Conservation (phyloP, 1,140 invertebrate genomes). For the Orchesella cincta region DNA sequence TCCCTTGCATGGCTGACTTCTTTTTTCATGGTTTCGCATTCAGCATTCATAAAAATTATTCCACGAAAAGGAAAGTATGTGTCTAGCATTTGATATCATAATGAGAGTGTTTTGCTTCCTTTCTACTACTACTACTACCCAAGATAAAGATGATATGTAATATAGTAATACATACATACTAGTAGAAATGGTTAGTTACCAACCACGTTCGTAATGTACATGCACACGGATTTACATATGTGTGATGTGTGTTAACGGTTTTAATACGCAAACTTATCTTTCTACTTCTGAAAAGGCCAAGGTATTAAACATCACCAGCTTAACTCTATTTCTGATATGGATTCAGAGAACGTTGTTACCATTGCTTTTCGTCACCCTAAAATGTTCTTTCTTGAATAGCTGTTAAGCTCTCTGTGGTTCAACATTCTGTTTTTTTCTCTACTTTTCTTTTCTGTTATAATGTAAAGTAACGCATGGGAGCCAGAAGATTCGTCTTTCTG, state of each 20-base stretch:
- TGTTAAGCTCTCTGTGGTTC: constrained; percentile 4
- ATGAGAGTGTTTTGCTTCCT: constrained; percentile 16
- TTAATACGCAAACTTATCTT: neutral
- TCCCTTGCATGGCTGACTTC: neutral
- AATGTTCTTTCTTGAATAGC: constrained; percentile 3
- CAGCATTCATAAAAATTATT: neutral
- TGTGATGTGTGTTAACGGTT: neutral
- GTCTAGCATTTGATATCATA: constrained; percentile 12
- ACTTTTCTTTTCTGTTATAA: neutral
- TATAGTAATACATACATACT: too few species aligned
- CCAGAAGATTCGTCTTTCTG: constrained; percentile 14
- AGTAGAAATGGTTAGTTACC: too few species aligned
- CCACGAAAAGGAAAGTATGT: constrained; percentile 2
- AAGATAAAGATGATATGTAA: too few species aligned
- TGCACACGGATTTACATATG: too few species aligned
- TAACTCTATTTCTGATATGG: neutral
- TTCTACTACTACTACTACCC: too few species aligned
- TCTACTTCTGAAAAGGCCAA: constrained; percentile 14
- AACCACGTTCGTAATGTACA: too few species aligned
- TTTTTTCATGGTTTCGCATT: neutral
- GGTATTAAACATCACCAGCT: constrained; percentile 3
- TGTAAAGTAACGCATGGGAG: neutral
- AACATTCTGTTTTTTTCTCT: constrained; percentile 23
- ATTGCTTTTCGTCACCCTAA: constrained; percentile 13
- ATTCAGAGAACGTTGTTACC: neutral